Evolutionary conservation across 2,888 invertebrate species (phyloP), one percentile per base, ranked within the genome.

Genomic region (Tenthredo distinguenda): DNA sequence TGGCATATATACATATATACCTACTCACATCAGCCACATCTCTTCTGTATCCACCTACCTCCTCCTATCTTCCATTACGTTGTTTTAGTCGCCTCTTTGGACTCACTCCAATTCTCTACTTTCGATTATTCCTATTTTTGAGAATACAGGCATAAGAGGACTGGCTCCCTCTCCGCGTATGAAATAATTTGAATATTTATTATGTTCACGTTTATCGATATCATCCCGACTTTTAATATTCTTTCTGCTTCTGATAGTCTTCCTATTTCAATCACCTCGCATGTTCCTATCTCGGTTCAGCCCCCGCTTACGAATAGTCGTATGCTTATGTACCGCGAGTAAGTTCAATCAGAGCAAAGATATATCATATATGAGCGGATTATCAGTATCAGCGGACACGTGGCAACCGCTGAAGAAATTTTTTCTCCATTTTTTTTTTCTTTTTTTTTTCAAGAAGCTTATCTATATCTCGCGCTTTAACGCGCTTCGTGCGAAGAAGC

Each of bases 351-450:
- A 68, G 83, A 83, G 83, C 47, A 65, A 40, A 81, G 47, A 47
- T 31, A 83, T 43, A 47, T 47, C 47, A 47, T 47, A 47, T 47
- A 68, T 62, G 47, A n/a, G 40, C 47, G 65, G 83, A 83, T 68
- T 83, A 83, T 83, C 83, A 71, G 83, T 71, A 83, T 83, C 83
- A 83, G 47, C 31, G 71, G 47, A 83, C 83, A 83, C 83, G 83
- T 83, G 83, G 83, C 83, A 71, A 68, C 83, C 83, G 83, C 40
- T 58, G 9, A 40, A 62, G 37, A 34, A 58, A 26, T 55, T 77
- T 55, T 74, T 77, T 77, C 55, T 77, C 26, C 7, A 76, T 47
- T 26, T 21, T 37, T n/a, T 15, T 18, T n/a, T 37, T 18, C 1
- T 31, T 79, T 31, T 18, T 34, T 79, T 40, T 81, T 65, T 65